phyloP scores from a whole-genome alignment of 2,113 vertebrate genomes.

The Chloebia gouldiae region DNA sequence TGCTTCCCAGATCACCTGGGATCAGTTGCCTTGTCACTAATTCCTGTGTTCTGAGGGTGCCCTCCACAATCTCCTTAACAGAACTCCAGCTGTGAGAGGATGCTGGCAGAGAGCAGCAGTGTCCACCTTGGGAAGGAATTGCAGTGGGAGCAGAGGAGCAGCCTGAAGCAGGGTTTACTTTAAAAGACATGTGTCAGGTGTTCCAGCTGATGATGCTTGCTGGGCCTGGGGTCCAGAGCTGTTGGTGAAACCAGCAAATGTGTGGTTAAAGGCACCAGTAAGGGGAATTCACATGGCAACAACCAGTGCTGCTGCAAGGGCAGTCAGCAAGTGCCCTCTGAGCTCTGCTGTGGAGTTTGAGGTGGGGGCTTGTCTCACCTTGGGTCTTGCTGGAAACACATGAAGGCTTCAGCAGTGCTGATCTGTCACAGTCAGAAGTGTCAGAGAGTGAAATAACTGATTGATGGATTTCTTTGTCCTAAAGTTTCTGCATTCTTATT shows the following conservation, averaged over 20 bases:
- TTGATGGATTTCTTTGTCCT: not conserved
- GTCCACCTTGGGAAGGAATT: not conserved
- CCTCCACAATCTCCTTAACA: not conserved
- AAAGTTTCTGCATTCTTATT: not conserved
- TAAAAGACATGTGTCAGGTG: not conserved
- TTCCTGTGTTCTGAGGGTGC: not conserved
- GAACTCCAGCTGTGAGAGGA: not conserved
- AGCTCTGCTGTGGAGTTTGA: not conserved
- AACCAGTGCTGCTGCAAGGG: not conserved
- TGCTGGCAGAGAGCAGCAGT: not conserved
- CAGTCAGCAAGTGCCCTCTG: rapidly evolving
- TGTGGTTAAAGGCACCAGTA: not conserved
- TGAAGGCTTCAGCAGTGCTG: not conserved
- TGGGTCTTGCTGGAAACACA: rapidly evolving
- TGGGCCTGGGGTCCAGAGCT: not conserved
- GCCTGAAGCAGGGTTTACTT: not conserved
- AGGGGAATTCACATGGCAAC: not conserved
- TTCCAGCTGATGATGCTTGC: not conserved
- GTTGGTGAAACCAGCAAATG: not conserved
- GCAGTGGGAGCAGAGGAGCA: not conserved
- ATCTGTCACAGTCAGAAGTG: not conserved
- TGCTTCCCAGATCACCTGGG: not conserved
- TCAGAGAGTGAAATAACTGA: not conserved
- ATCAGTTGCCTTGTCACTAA: not conserved
- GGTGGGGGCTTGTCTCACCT: not conserved